Conservation (phyloP, 2,113 vertebrate species). For the Ammodytes marinus region DNA sequence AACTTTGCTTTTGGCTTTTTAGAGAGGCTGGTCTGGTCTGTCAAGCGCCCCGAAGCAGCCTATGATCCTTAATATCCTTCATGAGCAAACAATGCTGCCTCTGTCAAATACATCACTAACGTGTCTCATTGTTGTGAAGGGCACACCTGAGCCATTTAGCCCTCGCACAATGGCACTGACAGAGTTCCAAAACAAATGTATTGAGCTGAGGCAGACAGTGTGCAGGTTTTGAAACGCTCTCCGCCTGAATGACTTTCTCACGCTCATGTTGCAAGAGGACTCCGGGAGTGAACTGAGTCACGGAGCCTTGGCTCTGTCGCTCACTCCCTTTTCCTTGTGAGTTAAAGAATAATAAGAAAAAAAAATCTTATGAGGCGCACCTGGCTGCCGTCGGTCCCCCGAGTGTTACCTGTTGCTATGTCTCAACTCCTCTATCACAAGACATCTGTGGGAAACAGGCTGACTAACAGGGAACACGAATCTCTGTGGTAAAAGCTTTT, state of each 20-base stretch:
- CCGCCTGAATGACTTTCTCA: constrained; percentile 95
- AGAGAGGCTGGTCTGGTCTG: constrained; percentile 37
- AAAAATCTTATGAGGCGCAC: constrained; percentile 87
- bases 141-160: constrained; percentile 72
- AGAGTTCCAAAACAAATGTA: constrained; percentile 79
- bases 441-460: constrained; percentile 65
- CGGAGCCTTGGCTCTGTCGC: constrained; percentile 58
- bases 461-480: constrained; percentile 31
- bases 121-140: constrained; percentile 49
- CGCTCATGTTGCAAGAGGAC: constrained; percentile 90
- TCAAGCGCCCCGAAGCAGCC: constrained; percentile 24
- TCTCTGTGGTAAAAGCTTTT: constrained; percentile 51
- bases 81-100: constrained; percentile 51
- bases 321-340: constrained; percentile 76
- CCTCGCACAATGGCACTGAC: constrained; percentile 70
- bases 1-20: constrained; percentile 44
- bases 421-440: constrained; percentile 53
- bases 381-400: constrained; percentile 86
- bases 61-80: constrained; percentile 49
- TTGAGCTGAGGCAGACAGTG: constrained; percentile 73
- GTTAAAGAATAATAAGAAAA: constrained; percentile 15
- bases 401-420: constrained; percentile 86
- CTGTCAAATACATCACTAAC: constrained; percentile 64
- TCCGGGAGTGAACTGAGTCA: constrained; percentile 84
- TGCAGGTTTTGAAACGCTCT: constrained; percentile 75